Percentiles rank a stretch among this genome's conserved stretches.
Conservation (phyloP, 2,888 invertebrate genomes). For the Acleris holmiana region DNA sequence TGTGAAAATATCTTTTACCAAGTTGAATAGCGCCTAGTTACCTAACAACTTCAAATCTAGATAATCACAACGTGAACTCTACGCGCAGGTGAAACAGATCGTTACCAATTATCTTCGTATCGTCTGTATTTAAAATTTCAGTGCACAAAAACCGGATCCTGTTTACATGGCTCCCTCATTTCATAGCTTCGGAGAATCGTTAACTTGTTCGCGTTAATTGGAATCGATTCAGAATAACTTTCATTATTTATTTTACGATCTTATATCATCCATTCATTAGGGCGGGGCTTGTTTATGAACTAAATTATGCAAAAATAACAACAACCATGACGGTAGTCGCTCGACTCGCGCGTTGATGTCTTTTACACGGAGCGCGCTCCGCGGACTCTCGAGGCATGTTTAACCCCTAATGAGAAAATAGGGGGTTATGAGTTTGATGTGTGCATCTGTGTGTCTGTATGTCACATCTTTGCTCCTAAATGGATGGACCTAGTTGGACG, state of each 20-base stretch:
- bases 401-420: too few relatives aligned
- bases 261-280: constrained; percentile 21
- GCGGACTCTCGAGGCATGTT: neutral
- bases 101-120: constrained; percentile 14
- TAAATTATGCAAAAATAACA: constrained; percentile 11
- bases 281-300: constrained; percentile 2
- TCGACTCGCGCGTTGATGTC: constrained; percentile 53
- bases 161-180: constrained; percentile 27
- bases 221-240: constrained; percentile 23
- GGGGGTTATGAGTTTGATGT: too few relatives aligned
- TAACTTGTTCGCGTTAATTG: constrained; percentile 34
- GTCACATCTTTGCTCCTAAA: too few relatives aligned
- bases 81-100: constrained; percentile 24
- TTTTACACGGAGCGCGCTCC: constrained; percentile 43
- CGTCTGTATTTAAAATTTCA: constrained; percentile 19
- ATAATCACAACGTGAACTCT: neutral
- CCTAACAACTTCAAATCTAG: neutral
- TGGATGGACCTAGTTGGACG: too few relatives aligned
- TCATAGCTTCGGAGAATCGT: constrained; percentile 30
- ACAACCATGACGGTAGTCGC: neutral
- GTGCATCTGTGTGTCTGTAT: too few relatives aligned
- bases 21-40: too few relatives aligned
- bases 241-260: constrained; percentile 24
- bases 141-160: constrained; percentile 24
- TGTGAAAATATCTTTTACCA: too few relatives aligned